phyloP scores from a whole-genome alignment of 2,888 invertebrate genomes.

The Drosophila nigricruria region DNA sequence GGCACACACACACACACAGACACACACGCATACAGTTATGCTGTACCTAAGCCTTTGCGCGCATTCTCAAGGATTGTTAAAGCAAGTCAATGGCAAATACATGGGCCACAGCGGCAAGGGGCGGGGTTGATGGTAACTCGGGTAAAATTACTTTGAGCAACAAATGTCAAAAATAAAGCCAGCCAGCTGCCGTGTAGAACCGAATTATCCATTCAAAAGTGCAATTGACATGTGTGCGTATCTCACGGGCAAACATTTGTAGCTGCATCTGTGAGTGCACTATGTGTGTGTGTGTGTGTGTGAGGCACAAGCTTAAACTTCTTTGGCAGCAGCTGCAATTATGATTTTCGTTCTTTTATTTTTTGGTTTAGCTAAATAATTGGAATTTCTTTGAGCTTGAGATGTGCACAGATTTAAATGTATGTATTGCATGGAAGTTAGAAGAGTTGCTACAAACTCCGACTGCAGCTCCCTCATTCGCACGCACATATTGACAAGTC shows the following conservation, averaged over 20 bases:
- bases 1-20: constrained; percentile 40
- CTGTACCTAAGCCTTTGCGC: constrained; percentile 58
- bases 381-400: background rate
- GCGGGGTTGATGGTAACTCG: background rate
- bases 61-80: constrained; percentile 52
- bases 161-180: constrained; percentile 42
- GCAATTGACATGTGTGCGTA: constrained; percentile 21
- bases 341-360: background rate
- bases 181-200: constrained; percentile 16
- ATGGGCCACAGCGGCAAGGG: background rate
- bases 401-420: no score
- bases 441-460: no score
- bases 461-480: no score
- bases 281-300: background rate
- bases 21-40: constrained; percentile 22
- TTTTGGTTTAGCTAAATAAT: background rate
- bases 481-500: no score
- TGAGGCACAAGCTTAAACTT: constrained; percentile 46
- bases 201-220: constrained; percentile 24
- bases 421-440: no score
- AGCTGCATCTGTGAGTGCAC: background rate
- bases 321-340: constrained; percentile 43
- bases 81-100: constrained; percentile 44
- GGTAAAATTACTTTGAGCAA: constrained; percentile 34
- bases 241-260: background rate